Percentiles rank a stretch among this genome's conserved stretches.
These are phyloP conservation scores for Atopsyche davidsoni DNA, from an alignment of 1,140 invertebrate genomes.

Conservation along the genomic window DNA sequence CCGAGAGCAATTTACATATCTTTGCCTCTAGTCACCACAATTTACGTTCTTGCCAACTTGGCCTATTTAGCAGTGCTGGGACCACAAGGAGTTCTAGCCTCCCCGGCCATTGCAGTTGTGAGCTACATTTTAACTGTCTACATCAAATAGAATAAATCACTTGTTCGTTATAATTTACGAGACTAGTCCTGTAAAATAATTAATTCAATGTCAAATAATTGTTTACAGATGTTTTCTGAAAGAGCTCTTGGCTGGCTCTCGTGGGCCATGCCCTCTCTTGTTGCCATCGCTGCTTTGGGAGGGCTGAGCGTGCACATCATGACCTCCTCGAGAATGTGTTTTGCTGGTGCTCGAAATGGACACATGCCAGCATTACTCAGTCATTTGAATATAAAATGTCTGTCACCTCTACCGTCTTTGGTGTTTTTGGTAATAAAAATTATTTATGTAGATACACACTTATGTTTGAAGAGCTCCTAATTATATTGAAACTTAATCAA, in stretches of 20 bases:
- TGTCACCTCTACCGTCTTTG: constrained; percentile 79
- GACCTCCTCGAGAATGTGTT: constrained; percentile 84
- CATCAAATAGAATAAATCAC: not conserved
- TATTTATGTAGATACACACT: not conserved
- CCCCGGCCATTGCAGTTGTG: constrained; percentile 92
- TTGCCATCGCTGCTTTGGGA: constrained; percentile 80
- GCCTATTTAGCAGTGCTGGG: constrained; percentile 90
- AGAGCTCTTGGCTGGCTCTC: constrained; percentile 62
- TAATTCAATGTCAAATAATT: not conserved
- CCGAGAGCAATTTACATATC: constrained; percentile 93
- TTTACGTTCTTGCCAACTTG: constrained; percentile 90
- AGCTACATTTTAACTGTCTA: constrained; percentile 37
- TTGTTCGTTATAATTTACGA: not conserved
- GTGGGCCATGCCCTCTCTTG: constrained; percentile 78
- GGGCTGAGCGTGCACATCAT: constrained; percentile 86
- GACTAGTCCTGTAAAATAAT: not conserved
- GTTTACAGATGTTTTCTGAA: constrained; percentile 73
- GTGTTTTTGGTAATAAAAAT: constrained; percentile 67
- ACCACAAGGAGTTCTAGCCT: constrained; percentile 72
- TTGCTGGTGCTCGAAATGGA: constrained; percentile 84
- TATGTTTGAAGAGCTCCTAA: no score
- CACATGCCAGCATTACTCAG: constrained; percentile 81
- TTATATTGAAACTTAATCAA: no score
- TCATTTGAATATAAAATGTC: constrained; percentile 74
- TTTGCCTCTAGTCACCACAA: constrained; percentile 79